Conservation (phyloP, 2,888 invertebrate genomes). For the Nineta flava region DNA sequence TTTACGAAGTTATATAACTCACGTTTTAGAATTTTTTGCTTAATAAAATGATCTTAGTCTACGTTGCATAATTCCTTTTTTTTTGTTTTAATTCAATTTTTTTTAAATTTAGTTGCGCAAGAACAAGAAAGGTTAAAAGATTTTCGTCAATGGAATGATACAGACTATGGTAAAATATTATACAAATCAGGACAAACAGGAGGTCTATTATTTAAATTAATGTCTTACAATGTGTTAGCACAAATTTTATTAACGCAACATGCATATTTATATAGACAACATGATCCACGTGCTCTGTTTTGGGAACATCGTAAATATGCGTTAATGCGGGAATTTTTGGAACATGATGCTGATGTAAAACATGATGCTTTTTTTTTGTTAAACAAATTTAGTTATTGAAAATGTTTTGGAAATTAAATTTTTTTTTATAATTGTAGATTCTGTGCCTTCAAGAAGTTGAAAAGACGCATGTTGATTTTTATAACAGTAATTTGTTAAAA, state of each 20-base stretch:
- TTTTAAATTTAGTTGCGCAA: no score
- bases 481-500: slow-evolving; percentile 34
- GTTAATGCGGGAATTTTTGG: slow-evolving; percentile 39
- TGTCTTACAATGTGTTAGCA: slow-evolving; percentile 81
- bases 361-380: background rate
- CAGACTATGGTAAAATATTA: background rate
- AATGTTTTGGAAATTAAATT: background rate
- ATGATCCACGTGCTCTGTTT: slow-evolving; percentile 37
- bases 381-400: background rate
- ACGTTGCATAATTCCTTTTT: no score
- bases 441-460: slow-evolving; percentile 87
- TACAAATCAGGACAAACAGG: slow-evolving; percentile 6
- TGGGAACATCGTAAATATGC: slow-evolving; percentile 53
- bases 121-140: slow-evolving; percentile 3
- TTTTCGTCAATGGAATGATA: slow-evolving; percentile 5
- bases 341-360: slow-evolving; percentile 41
- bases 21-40: no score
- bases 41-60: no score
- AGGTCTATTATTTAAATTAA: slow-evolving; percentile 43
- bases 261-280: slow-evolving; percentile 49
- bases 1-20: no score
- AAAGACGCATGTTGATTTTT: slow-evolving; percentile 47
- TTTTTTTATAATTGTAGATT: slow-evolving; percentile 37
- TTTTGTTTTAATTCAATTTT: no score
- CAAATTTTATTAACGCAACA: slow-evolving; percentile 66